Percentiles rank a stretch among this genome's conserved stretches.
Conservation (phyloP, 2,113 vertebrate genomes). For the Ondatra zibethicus region DNA sequence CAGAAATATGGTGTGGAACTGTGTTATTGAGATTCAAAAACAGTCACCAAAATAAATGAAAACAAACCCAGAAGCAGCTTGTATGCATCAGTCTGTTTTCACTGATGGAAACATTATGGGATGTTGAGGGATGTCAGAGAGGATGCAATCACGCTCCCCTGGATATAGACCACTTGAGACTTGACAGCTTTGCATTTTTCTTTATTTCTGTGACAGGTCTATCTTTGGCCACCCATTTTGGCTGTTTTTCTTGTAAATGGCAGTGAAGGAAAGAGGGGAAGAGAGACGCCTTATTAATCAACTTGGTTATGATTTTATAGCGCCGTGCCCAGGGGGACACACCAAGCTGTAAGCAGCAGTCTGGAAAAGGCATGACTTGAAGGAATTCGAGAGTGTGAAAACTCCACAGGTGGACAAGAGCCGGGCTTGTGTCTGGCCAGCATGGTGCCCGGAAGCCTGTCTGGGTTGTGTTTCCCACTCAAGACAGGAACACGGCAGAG, state of each 20-base stretch:
- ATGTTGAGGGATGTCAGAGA: conserved; percentile 73
- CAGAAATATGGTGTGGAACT: background rate
- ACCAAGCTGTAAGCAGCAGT: conserved; percentile 54
- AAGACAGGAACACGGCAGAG: background rate
- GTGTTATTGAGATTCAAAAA: conserved; percentile 29
- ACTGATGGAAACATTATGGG: conserved; percentile 60
- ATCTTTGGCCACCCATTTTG: conserved; percentile 85
- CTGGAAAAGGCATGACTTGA: background rate
- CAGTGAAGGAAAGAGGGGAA: conserved; percentile 78
- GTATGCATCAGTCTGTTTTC: background rate
- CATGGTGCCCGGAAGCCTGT: background rate
- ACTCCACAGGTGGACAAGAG: conserved; percentile 32
- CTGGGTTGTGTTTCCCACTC: background rate
- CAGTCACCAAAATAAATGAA: conserved; percentile 42
- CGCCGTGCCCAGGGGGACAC: conserved; percentile 67
- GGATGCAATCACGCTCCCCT: conserved; percentile 81
- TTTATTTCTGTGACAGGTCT: conserved; percentile 86
- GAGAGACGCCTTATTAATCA: conserved; percentile 86
- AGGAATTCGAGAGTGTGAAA: background rate
- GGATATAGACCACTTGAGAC: conserved; percentile 84
- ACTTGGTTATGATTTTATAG: conserved; percentile 81
- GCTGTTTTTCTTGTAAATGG: conserved; percentile 85
- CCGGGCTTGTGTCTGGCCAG: background rate
- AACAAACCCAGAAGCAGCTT: conserved; percentile 51
- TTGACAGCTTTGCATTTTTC: conserved; percentile 88